Percentiles rank a stretch among this genome's conserved stretches.
Conservation (phyloP, 2,888 invertebrate genomes). For the Campaea margaritaria region DNA sequence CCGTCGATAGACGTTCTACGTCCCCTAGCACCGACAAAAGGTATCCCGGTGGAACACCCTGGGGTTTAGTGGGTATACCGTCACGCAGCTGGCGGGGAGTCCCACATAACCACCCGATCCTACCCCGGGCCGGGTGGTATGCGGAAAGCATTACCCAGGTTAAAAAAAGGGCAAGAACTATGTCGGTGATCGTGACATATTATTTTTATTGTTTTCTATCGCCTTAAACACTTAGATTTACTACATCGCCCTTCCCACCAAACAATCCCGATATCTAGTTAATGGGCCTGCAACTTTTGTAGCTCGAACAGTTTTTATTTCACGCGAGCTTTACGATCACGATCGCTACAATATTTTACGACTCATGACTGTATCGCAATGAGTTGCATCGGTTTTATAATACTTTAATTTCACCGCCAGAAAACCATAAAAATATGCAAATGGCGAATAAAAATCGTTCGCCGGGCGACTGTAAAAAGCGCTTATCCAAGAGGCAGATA, state of each 20-base stretch:
- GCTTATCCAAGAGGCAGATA: slow-evolving; percentile 54
- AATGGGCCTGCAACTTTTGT: slow-evolving; percentile 71
- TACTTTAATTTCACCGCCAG: slow-evolving; percentile 84
- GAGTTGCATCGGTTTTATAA: slow-evolving; percentile 78
- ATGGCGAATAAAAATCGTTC: slow-evolving; percentile 76
- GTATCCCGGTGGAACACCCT: too few relatives aligned
- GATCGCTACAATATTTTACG: slow-evolving; percentile 76
- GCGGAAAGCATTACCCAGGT: too few relatives aligned
- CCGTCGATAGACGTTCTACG: too few relatives aligned
- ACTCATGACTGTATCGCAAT: slow-evolving; percentile 74
- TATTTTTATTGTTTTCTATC: too few relatives aligned
- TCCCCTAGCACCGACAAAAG: too few relatives aligned
- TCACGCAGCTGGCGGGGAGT: too few relatives aligned
- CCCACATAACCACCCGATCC: too few relatives aligned
- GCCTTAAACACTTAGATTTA: too few relatives aligned
- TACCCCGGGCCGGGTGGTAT: too few relatives aligned
- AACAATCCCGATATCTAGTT: slow-evolving; percentile 39
- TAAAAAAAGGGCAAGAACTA: too few relatives aligned
- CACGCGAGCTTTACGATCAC: slow-evolving; percentile 73
- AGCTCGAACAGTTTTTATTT: slow-evolving; percentile 77
- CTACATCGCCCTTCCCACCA: neutral
- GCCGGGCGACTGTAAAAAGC: slow-evolving; percentile 67
- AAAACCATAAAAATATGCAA: slow-evolving; percentile 83
- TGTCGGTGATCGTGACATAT: too few relatives aligned
- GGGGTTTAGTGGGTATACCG: too few relatives aligned